These are phyloP conservation scores for Oryzias sinensis DNA, from an alignment of 2,797 vertebrate species.

Conservation along the genomic window DNA sequence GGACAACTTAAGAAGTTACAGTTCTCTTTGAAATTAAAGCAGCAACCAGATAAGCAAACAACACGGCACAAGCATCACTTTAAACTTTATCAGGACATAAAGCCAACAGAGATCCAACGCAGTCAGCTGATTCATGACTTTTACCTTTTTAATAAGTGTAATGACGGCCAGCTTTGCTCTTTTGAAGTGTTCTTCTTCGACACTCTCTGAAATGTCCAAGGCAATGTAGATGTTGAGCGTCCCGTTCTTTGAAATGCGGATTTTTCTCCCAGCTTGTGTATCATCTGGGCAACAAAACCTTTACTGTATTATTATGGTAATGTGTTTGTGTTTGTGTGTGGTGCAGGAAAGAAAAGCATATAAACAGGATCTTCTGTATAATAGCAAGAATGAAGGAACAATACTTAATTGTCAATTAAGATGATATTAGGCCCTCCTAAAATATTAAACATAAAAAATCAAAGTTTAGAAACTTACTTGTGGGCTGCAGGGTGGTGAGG, in stretches of 20 bases:
- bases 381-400: too few relatives aligned
- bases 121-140: constrained; percentile 2
- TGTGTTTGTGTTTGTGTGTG: not conserved
- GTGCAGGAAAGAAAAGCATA: too few relatives aligned
- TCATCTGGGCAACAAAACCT: constrained; percentile 35
- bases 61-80: not conserved
- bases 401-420: too few relatives aligned
- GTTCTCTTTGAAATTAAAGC: too few relatives aligned
- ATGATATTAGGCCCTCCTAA: too few relatives aligned
- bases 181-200: constrained; percentile 19
- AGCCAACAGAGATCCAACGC: not conserved
- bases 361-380: too few relatives aligned
- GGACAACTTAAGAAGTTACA: too few relatives aligned
- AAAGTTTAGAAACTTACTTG: constrained; percentile 33
- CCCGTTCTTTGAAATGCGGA: constrained; percentile 70
- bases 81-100: not conserved
- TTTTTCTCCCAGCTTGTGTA: constrained; percentile 49
- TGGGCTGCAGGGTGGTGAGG: constrained; percentile 39
- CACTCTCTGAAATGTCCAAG: constrained; percentile 80
- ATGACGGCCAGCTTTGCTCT: constrained; percentile 40
- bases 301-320: not conserved
- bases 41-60: not conserved
- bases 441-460: not conserved
- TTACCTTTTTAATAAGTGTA: constrained; percentile 77
- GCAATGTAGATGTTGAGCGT: constrained; percentile 82